phyloP scores from a whole-genome alignment of 2,888 invertebrate species.

The Drosophila mulleri region DNA sequence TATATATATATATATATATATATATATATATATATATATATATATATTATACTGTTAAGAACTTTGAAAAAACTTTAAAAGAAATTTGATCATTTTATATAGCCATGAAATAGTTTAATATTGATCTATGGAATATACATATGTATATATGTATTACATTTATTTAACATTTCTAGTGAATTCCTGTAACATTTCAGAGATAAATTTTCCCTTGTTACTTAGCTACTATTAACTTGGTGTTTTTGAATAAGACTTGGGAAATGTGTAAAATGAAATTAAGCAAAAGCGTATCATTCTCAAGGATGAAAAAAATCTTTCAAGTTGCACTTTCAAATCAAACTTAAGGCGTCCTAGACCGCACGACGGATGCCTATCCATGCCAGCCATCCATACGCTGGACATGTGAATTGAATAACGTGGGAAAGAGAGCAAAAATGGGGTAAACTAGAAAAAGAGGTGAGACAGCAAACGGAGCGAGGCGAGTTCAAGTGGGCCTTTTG shows the following conservation, averaged over 20 bases:
- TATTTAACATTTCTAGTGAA: neutral
- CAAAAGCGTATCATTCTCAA: conserved; percentile 1
- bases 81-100: too few relatives aligned
- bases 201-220: too few relatives aligned
- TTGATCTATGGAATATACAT: too few relatives aligned
- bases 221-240: neutral
- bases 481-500: conserved; percentile 42
- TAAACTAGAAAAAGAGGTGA: conserved; percentile 1
- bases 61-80: too few relatives aligned
- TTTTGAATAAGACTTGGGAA: neutral
- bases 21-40: too few relatives aligned
- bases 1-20: too few relatives aligned
- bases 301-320: conserved; percentile 19
- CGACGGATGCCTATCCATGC: conserved; percentile 12
- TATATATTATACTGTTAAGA: too few relatives aligned
- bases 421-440: neutral
- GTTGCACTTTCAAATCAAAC: conserved; percentile 38
- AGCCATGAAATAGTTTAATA: too few relatives aligned
- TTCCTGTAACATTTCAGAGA: too few relatives aligned
- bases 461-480: neutral
- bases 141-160: too few relatives aligned
- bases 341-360: conserved; percentile 31
- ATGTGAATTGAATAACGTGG: neutral
- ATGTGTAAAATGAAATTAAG: neutral
- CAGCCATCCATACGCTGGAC: conserved; percentile 11